A percentile compares a stretch with the other conserved stretches of the same genome.
Evolutionary conservation across 92 coral and sea anemone species (phyloP).

Genomic region (Metridium senile): DNA sequence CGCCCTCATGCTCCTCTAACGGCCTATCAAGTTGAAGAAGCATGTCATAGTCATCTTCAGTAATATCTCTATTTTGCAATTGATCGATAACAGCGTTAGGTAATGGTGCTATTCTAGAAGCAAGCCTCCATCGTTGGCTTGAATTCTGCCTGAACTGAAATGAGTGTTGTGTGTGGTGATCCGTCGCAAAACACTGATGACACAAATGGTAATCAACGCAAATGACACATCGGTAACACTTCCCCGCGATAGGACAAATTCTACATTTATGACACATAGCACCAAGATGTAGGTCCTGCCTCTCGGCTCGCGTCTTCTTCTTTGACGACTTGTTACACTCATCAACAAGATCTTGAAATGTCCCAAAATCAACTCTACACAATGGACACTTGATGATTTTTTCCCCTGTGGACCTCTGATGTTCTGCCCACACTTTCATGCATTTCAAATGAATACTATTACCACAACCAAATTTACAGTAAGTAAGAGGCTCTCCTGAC

Average conservation of each 20-base stretch:
- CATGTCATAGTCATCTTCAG: conserved; percentile 86
- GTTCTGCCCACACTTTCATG: conserved; percentile 99
- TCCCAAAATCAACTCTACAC: conserved; percentile 97
- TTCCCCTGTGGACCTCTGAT: conserved; percentile 94
- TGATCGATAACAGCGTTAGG: conserved; percentile 86
- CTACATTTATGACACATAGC: conserved; percentile 83
- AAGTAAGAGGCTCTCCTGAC: conserved; percentile 83
- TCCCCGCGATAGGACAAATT: conserved; percentile 88
- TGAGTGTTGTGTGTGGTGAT: conserved; percentile 85
- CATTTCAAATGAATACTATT: conserved; percentile 93
- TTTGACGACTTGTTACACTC: conserved; percentile 89
- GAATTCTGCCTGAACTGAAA: conserved; percentile 96
- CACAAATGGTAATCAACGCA: conserved; percentile 95
- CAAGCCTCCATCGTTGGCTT: conserved; percentile 97
- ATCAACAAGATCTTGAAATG: conserved; percentile 91
- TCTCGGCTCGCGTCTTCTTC: conserved; percentile 87
- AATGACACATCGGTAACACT: conserved; percentile 93
- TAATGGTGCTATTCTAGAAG: conserved; percentile 67
- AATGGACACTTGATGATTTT: conserved; percentile 91
- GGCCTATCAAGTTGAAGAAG: conserved; percentile 96
- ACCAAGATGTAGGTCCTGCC: conserved; percentile 90
- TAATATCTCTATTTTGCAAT: conserved; percentile 86
- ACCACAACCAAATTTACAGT: conserved; percentile 97
- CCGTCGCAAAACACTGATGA: conserved; percentile 83
- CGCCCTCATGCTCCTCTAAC: conserved; percentile 69